phyloP scores from a whole-genome alignment of 2,113 vertebrate species.

The Lophius piscatorius region DNA sequence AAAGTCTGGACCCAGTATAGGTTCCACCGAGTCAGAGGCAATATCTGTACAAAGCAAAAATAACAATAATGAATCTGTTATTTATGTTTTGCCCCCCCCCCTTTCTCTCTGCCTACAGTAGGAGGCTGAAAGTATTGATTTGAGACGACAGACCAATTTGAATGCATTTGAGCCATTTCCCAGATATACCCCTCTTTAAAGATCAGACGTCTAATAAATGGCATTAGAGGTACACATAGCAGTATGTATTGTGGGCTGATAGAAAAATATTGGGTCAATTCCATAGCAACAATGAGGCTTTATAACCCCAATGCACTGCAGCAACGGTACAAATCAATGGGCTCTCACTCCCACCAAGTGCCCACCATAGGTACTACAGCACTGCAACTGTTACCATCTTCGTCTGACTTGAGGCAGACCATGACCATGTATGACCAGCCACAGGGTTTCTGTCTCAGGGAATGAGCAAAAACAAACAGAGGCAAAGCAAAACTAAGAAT shows the following conservation, averaged over 20 bases:
- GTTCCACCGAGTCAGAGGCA: constrained; percentile 9
- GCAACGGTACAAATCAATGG: constrained; percentile 40
- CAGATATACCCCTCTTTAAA: constrained; percentile 64
- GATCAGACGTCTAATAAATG: constrained; percentile 70
- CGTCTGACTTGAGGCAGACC: constrained; percentile 19
- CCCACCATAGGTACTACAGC: constrained; percentile 50
- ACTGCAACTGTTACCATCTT: constrained; percentile 22
- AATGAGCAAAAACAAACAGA: background rate
- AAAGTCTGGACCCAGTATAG: background rate
- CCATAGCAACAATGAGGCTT: constrained; percentile 74
- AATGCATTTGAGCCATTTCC: constrained; percentile 61
- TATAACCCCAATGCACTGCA: constrained; percentile 31
- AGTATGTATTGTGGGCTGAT: constrained; percentile 43
- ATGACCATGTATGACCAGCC: constrained; percentile 28
- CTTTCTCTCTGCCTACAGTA: constrained; percentile 15
- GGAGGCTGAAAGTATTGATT: constrained; percentile 49
- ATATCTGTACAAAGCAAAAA: constrained; percentile 19
- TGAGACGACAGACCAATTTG: constrained; percentile 42
- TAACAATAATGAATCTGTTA: constrained; percentile 46
- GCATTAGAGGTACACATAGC: constrained; percentile 62
- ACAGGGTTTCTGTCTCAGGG: constrained; percentile 19
- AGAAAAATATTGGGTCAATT: constrained; percentile 76
- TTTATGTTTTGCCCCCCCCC: constrained; percentile 20
- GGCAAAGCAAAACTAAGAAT: constrained; percentile 24
- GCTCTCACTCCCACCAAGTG: constrained; percentile 80